Conservation (phyloP, 1,140 invertebrate species). For the Euborellia annulipes region DNA sequence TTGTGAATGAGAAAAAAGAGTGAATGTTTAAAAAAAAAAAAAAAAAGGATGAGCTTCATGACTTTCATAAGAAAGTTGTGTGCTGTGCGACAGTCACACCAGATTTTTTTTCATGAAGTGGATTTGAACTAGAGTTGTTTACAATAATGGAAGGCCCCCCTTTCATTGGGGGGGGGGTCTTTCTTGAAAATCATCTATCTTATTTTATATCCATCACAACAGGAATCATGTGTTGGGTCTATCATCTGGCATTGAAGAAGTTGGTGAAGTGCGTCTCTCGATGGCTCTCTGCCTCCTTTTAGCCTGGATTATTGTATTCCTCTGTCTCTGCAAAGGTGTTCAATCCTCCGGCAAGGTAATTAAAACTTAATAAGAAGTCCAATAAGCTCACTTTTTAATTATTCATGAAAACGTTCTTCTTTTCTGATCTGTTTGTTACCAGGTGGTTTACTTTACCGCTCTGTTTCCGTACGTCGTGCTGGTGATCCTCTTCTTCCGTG, state of each 20-base stretch:
- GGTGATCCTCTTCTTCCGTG: slow-evolving; percentile 61
- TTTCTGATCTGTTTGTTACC: slow-evolving; percentile 14
- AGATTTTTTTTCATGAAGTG: too few species aligned
- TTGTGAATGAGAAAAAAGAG: too few species aligned
- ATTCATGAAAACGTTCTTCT: background rate
- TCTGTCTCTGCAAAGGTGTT: slow-evolving; percentile 67
- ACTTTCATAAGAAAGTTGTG: too few species aligned
- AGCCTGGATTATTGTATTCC: slow-evolving; percentile 66
- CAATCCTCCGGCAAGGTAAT: slow-evolving; percentile 64
- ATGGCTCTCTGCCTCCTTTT: slow-evolving; percentile 53
- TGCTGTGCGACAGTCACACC: too few species aligned
- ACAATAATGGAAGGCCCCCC: too few species aligned
- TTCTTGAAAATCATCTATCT: slow-evolving; percentile 3
- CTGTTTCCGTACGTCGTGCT: slow-evolving; percentile 74
- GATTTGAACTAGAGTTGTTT: too few species aligned
- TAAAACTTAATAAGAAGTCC: too few species aligned
- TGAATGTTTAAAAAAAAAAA: too few species aligned
- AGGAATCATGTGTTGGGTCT: slow-evolving; percentile 58
- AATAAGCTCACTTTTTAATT: too few species aligned
- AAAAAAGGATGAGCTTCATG: too few species aligned
- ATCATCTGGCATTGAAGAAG: slow-evolving; percentile 54
- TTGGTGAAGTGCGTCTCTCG: slow-evolving; percentile 43
- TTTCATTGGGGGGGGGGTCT: too few species aligned
- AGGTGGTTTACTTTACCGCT: slow-evolving; percentile 71
- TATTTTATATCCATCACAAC: background rate